These are phyloP conservation scores for Ptilonorhynchus violaceus DNA, from an alignment of 2,113 vertebrate species.

Conservation along the genomic window DNA sequence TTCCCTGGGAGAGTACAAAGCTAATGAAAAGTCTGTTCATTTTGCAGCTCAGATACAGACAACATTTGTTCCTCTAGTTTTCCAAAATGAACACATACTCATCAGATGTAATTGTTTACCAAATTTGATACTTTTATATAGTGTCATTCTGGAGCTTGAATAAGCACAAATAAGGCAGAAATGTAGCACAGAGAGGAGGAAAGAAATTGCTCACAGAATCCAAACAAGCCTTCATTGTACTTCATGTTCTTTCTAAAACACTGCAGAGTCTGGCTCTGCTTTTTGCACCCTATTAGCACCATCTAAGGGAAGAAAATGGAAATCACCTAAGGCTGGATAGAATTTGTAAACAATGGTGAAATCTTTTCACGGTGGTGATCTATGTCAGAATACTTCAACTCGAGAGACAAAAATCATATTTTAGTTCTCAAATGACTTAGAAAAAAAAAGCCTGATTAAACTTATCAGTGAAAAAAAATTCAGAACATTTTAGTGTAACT, in stretches of 20 bases:
- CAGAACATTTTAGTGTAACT: background rate
- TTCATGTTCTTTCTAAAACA: background rate
- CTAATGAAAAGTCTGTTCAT: slow-evolving; percentile 4
- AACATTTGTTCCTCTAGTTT: background rate
- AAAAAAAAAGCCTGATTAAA: background rate
- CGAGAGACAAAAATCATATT: background rate
- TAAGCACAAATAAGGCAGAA: slow-evolving; percentile 16
- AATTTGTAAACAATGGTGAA: background rate
- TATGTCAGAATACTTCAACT: background rate
- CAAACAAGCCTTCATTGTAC: background rate
- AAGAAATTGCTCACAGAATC: background rate
- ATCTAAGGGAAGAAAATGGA: slow-evolving; percentile 63
- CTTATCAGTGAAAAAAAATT: background rate
- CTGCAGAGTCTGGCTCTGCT: background rate
- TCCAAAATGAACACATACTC: slow-evolving; percentile 17
- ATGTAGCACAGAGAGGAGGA: background rate
- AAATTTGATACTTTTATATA: background rate
- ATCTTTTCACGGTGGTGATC: background rate
- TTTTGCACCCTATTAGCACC: slow-evolving; percentile 65
- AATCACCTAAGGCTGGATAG: background rate
- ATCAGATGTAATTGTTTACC: slow-evolving; percentile 45
- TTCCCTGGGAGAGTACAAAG: background rate
- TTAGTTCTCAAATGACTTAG: background rate
- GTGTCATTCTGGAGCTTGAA: slow-evolving; percentile 13
- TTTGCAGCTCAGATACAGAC: slow-evolving; percentile 2